Evolutionary conservation across 2,888 invertebrate species (phyloP).

Genomic region (Gisinianus flammeolus): DNA sequence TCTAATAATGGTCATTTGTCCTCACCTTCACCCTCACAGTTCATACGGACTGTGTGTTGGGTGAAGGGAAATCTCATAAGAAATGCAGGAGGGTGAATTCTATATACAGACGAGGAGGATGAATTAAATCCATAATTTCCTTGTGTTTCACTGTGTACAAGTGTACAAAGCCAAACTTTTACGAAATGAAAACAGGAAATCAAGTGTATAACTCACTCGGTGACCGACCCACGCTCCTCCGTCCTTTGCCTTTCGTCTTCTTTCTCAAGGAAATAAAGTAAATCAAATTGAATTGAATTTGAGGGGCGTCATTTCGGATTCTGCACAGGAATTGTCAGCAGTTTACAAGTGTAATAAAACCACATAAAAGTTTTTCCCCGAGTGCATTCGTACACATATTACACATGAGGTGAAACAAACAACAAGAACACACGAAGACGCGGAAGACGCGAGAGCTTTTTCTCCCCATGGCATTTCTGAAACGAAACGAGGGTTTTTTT

Average conservation of each 20-base stretch:
- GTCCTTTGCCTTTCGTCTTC: not conserved
- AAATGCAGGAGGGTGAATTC: not conserved
- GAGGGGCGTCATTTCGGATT: conserved; percentile 30
- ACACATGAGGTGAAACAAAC: too few species aligned
- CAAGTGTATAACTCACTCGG: conserved; percentile 27
- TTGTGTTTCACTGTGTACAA: not conserved
- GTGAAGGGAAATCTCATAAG: not conserved
- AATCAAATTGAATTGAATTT: conserved; percentile 39
- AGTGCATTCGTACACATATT: not conserved
- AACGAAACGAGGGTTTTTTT: too few species aligned
- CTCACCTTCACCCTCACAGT: not conserved
- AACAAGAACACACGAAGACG: too few species aligned
- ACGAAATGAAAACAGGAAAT: conserved; percentile 9
- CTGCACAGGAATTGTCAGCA: conserved; percentile 30
- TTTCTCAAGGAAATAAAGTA: conserved; percentile 23
- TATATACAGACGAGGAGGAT: not conserved
- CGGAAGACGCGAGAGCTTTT: too few species aligned
- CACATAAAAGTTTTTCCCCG: conserved; percentile 15
- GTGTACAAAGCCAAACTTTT: not conserved
- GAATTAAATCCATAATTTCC: too few species aligned
- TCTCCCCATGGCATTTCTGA: too few species aligned
- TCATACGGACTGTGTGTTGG: not conserved
- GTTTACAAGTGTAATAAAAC: conserved; percentile 34
- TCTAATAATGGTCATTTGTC: conserved; percentile 39
- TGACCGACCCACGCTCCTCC: not conserved